These are phyloP conservation scores for Callinectes sapidus DNA, from an alignment of 2,888 invertebrate genomes.

Conservation along the genomic window DNA sequence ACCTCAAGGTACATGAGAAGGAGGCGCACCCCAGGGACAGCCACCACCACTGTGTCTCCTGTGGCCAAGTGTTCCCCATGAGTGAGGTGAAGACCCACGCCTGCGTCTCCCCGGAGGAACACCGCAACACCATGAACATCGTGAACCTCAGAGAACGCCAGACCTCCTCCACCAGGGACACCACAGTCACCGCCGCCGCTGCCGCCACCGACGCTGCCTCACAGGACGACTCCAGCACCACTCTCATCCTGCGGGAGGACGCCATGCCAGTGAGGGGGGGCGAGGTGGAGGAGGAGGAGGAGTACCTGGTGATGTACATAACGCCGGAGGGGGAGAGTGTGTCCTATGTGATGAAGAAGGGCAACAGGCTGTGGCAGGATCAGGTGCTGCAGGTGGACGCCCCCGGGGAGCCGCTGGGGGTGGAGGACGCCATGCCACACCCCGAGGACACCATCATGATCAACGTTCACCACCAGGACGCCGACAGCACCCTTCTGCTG, in stretches of 20 bases:
- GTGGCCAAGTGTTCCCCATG: constrained; percentile 43
- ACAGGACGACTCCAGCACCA: neutral
- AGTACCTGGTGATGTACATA: constrained; percentile 62
- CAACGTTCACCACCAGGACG: constrained; percentile 56
- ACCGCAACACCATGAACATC: neutral
- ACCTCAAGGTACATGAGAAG: constrained; percentile 60
- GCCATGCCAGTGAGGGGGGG: neutral
- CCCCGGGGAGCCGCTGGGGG: neutral
- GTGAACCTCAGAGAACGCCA: constrained; percentile 22
- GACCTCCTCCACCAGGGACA: neutral
- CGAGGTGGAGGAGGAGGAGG: constrained; percentile 61
- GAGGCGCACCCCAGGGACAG: constrained; percentile 47
- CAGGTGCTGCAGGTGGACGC: constrained; percentile 54
- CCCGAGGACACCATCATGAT: constrained; percentile 64
- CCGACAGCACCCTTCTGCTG: constrained; percentile 36
- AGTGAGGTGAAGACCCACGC: constrained; percentile 58
- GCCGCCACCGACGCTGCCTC: neutral
- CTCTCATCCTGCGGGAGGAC: neutral
- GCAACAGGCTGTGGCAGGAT: constrained; percentile 37
- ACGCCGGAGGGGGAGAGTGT: constrained; percentile 59
- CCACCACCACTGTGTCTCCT: constrained; percentile 57
- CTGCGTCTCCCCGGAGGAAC: constrained; percentile 56
- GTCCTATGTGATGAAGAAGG: constrained; percentile 63
- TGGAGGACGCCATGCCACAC: neutral
- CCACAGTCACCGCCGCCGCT: neutral